These are phyloP conservation scores for Galeopterus variegatus DNA, from an alignment of 2,113 vertebrate genomes.

Conservation along the genomic window DNA sequence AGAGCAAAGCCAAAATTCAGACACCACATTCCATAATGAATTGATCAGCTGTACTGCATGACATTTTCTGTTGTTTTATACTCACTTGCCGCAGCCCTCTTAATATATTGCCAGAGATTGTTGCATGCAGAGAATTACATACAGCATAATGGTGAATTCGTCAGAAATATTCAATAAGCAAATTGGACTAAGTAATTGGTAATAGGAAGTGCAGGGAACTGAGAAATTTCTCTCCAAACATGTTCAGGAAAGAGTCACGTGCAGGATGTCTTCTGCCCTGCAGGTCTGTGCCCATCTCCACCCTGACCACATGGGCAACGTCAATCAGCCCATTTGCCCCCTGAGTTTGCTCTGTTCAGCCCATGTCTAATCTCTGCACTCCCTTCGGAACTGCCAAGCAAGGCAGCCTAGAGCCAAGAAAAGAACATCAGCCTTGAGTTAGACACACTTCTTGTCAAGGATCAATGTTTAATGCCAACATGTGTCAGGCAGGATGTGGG, in stretches of 20 bases:
- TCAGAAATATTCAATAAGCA: not conserved
- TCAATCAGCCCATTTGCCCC: not conserved
- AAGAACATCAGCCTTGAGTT: too few species aligned
- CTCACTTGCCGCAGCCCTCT: fast-evolving
- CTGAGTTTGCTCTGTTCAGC: too few species aligned
- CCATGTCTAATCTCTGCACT: too few species aligned
- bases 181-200: too few species aligned
- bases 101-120: not conserved
- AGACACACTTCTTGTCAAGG: too few species aligned
- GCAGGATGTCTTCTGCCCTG: not conserved
- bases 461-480: too few species aligned
- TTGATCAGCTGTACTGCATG: too few species aligned
- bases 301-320: not conserved
- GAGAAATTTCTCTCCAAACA: not conserved
- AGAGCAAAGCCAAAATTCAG: too few species aligned
- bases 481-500: too few species aligned
- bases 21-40: fast-evolving
- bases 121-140: too few species aligned
- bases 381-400: too few species aligned
- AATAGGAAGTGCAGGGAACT: not conserved
- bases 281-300: not conserved
- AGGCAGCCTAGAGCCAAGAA: too few species aligned
- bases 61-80: not conserved
- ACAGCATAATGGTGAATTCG: not conserved
- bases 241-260: not conserved